Base-by-base conservation (phyloP, 2,113 vertebrate species). In the Calypte anna region DNA sequence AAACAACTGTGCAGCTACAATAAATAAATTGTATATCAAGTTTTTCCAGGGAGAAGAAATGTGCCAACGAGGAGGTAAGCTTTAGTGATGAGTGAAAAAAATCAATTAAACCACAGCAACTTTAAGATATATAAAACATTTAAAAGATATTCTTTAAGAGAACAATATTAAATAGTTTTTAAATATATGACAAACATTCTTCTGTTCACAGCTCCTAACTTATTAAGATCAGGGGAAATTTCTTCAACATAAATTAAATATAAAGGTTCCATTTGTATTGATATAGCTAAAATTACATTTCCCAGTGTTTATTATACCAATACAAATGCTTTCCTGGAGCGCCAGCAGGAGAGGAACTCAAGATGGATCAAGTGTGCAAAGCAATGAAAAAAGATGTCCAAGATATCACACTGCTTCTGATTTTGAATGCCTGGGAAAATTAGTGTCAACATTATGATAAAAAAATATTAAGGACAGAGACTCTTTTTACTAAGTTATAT, bases 1-100 rank as follows among this genome's bases (percentile, higher is more conserved):
- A 94, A 94, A 92, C 81, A 91, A 75, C 69, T 82, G 62, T 79
- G 50, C 86, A 87, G 76, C 30, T 78, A n/a, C 44, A 84, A 59
- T 68, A 94, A 89, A 89, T 85, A 89, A 62, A 61, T 66, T 64
- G 13, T 68, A 48, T 82, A 44, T 86, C 70, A 30, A 12, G 48
- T 27, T 82, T 87, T 90, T 95, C 61, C 74, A 91, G 24, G 44
- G n/a, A 58, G 30, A 59, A 88, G 4, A 31, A 68, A 77, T 70
- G 48, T 74, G 50, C 51, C 83, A 92, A 36, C 46, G 68, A 89
- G 10, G 3, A 92, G 40, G 57, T 89, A 94, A 93, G 54, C 11
- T 85, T 82, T 24, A 92, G 7, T 33, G 58, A 82, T 76, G 55
- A 89, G 8, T 6, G 78, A 83, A 88, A 22, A 53, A 12, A 40